phyloP scores from a whole-genome alignment of 2,888 invertebrate species.

The Temnothorax ravouxi region DNA sequence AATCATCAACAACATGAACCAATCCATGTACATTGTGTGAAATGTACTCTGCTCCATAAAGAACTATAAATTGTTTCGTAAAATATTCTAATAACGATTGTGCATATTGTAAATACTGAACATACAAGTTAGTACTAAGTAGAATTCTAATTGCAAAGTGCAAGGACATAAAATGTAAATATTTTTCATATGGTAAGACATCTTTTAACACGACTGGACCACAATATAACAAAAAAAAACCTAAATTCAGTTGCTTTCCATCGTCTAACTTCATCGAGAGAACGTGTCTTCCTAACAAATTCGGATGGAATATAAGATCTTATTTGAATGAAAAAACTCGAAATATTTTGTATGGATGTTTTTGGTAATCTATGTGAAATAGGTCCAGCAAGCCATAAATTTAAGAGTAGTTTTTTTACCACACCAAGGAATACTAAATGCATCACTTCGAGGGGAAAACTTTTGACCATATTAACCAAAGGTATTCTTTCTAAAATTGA shows the following conservation, averaged over 20 bases:
- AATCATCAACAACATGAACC: slow-evolving; percentile 53
- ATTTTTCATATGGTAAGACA: slow-evolving; percentile 38
- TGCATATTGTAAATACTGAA: background rate
- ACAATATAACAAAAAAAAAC: slow-evolving; percentile 52
- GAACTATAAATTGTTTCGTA: slow-evolving; percentile 30
- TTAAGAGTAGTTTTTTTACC: slow-evolving; percentile 40
- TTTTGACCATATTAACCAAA: slow-evolving; percentile 42
- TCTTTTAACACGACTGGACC: slow-evolving; percentile 50
- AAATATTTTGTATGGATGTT: slow-evolving; percentile 28
- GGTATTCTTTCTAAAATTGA: slow-evolving; percentile 51
- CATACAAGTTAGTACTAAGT: background rate
- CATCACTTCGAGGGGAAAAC: slow-evolving; percentile 53
- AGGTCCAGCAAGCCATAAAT: slow-evolving; percentile 33
- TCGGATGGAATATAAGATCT: slow-evolving; percentile 50
- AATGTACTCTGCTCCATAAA: slow-evolving; percentile 58
- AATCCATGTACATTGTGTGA: slow-evolving; percentile 61
- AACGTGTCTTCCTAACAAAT: slow-evolving; percentile 52
- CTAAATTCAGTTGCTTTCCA: slow-evolving; percentile 62
- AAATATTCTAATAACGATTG: slow-evolving; percentile 46
- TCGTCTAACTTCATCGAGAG: slow-evolving; percentile 27
- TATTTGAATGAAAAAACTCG: slow-evolving; percentile 25
- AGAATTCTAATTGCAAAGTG: slow-evolving; percentile 53
- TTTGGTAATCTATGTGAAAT: slow-evolving; percentile 42
- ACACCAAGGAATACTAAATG: slow-evolving; percentile 57
- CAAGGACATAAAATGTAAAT: slow-evolving; percentile 49